Conservation (phyloP, 2,113 vertebrate species). For the Phaethornis superciliosus region DNA sequence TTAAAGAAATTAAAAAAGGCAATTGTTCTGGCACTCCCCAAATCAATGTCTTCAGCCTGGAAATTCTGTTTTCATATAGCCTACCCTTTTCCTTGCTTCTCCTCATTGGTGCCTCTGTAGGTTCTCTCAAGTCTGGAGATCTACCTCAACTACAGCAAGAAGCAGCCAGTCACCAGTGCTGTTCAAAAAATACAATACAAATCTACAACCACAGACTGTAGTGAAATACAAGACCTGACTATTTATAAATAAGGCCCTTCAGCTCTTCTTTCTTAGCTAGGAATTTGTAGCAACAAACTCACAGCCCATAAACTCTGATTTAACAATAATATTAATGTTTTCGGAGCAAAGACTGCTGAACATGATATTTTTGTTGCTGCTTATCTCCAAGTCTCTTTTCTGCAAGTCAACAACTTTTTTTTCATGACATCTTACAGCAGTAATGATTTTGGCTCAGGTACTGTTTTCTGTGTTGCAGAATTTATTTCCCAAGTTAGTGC, state of each 20-base stretch:
- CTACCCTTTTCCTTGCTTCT: neutral
- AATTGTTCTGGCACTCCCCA: neutral
- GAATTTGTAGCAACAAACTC: neutral
- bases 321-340: neutral
- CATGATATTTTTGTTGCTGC: neutral
- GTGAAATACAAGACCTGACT: neutral
- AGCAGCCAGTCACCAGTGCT: neutral
- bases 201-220: neutral
- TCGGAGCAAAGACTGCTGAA: neutral
- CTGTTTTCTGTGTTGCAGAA: neutral
- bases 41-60: neutral
- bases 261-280: neutral
- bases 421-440: neutral
- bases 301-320: neutral
- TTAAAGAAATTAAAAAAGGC: neutral
- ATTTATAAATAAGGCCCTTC: neutral
- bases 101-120: neutral
- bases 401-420: constrained; percentile 1
- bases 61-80: neutral
- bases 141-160: neutral
- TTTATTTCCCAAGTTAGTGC: neutral
- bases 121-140: neutral
- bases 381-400: neutral
- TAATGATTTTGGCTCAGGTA: neutral
- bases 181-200: neutral